Evolutionary conservation across 2,797 vertebrate genomes (phyloP).

Genomic region (Poeciliopsis turneri): DNA sequence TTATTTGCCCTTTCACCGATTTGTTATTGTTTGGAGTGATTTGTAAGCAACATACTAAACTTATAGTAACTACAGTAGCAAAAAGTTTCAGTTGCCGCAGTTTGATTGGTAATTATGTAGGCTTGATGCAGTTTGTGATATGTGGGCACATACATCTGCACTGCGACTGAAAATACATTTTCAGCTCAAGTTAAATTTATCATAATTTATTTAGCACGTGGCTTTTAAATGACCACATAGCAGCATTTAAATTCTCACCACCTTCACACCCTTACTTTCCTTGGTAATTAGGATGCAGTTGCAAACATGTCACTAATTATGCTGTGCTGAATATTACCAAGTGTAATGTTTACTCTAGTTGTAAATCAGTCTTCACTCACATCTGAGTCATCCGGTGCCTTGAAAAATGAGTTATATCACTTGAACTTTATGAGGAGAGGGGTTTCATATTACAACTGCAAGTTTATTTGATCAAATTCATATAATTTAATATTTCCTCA

Average conservation of each 20-base stretch:
- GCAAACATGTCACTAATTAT: background rate
- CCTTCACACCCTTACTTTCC: background rate
- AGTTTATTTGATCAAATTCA: background rate
- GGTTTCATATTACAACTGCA: background rate
- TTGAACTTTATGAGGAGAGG: background rate
- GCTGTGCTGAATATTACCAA: slow-evolving; percentile 1
- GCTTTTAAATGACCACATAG: background rate
- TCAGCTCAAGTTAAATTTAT: background rate
- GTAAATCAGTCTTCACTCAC: background rate
- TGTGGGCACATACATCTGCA: background rate
- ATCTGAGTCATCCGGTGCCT: background rate
- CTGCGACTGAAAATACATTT: background rate
- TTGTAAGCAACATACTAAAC: background rate
- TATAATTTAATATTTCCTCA: background rate
- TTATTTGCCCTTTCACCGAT: background rate
- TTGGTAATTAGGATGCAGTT: background rate
- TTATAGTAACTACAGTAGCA: background rate
- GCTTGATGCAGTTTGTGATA: background rate
- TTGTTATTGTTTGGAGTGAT: background rate
- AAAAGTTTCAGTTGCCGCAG: background rate
- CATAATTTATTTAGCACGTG: background rate
- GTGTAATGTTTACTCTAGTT: background rate
- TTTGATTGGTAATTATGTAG: background rate
- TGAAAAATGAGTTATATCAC: background rate
- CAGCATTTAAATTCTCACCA: background rate